phyloP scores from a whole-genome alignment of 1,140 invertebrate genomes.

The Sminthurinus signatus region DNA sequence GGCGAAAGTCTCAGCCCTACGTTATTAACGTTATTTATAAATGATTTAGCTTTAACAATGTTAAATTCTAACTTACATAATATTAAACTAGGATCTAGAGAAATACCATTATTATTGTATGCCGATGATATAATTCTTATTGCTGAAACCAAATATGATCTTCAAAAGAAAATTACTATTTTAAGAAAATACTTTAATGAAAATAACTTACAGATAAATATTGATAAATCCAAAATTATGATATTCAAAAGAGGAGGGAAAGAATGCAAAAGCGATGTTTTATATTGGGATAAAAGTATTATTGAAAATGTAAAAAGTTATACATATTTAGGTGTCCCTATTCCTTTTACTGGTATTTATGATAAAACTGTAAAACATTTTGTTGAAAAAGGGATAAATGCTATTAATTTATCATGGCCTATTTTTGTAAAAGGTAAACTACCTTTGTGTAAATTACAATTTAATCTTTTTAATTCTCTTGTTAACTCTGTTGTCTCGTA shows the following conservation, averaged over 20 bases:
- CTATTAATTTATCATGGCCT: no score
- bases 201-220: constrained; percentile 31
- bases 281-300: neutral
- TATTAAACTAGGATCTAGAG: constrained; percentile 2
- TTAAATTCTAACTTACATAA: no score
- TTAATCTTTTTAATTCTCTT: no score
- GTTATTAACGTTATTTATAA: no score
- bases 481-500: no score
- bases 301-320: neutral
- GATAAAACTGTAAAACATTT: no score
- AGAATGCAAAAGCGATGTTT: constrained; percentile 10
- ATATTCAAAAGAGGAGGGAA: constrained; percentile 28
- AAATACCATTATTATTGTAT: constrained; percentile 3
- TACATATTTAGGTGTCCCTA: constrained; percentile 11
- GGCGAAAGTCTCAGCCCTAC: no score
- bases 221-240: constrained; percentile 34
- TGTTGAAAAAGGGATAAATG: no score
- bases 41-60: no score
- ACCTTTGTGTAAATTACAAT: no score
- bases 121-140: constrained; percentile 5
- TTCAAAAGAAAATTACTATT: constrained; percentile 6
- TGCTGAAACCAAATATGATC: neutral
- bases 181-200: constrained; percentile 13
- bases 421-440: no score
- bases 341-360: no score